A percentile compares a stretch with the other conserved stretches of the same genome.
Conservation (phyloP, 1,140 invertebrate species). For the Daktulosphaira vitifoliae region DNA sequence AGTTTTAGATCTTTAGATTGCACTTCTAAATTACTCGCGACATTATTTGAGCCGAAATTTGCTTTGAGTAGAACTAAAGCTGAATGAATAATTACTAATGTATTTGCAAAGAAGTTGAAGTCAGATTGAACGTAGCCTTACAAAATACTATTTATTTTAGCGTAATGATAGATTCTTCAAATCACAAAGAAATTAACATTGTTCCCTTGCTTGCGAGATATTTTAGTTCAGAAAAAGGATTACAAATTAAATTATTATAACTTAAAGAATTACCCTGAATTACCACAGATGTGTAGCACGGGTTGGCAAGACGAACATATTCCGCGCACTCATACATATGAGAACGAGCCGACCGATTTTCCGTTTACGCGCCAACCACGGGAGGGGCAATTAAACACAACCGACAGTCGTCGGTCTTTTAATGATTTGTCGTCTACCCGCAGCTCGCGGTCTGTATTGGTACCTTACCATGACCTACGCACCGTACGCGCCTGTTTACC, state of each 20-base stretch:
- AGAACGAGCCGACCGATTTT: no score
- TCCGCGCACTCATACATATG: no score
- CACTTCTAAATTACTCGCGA: constrained; percentile 36
- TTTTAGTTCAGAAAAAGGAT: no score
- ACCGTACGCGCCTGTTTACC: no score
- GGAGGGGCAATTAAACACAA: no score
- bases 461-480: no score
- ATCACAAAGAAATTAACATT: constrained; percentile 38
- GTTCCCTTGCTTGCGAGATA: constrained; percentile 39
- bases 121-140: no score
- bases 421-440: no score
- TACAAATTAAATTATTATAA: constrained; percentile 38
- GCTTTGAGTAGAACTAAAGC: constrained; percentile 37
- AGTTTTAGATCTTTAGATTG: constrained; percentile 39
- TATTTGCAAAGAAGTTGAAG: constrained; percentile 36
- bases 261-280: constrained; percentile 34
- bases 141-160: constrained; percentile 35
- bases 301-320: no score
- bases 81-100: constrained; percentile 36
- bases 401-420: no score
- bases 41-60: constrained; percentile 36
- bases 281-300: no score
- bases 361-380: constrained; percentile 39
- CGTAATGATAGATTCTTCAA: constrained; percentile 37
- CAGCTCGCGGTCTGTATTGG: no score